Base-by-base conservation (phyloP, 2,888 invertebrate genomes). In the Drosophila pseudotakahashii region DNA sequence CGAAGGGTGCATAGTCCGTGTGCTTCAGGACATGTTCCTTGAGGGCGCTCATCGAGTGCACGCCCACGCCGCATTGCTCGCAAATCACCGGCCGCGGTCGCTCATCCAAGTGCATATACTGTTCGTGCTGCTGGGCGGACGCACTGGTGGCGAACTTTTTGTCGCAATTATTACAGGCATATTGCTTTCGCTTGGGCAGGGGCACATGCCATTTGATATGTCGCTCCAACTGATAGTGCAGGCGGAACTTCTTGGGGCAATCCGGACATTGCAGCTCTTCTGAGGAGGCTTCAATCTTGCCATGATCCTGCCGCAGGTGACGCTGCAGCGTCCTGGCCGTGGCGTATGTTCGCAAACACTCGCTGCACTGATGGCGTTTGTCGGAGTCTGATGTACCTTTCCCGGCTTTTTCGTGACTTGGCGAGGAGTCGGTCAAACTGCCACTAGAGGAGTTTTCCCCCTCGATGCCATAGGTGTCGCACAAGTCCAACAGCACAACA, bases 11-110 rank as follows among this genome's bases (percentile, higher is more conserved):
- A 10, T 92, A 91, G n/a, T 93, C 93, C 14, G 92, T 92, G 70
- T 93, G 93, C 32, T 91, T 92, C 0, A 93, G 89, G 75, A 92
- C 90, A 71, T 93, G 93, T 68, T 92, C 92, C 70, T 93, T 93
- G 2, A 93, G 84, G 4, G 93, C 92, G 6, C 92, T 92, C 67
- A 92, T 91, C 3, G 93, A 92, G 2, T 92, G 91, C 48, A 93
- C 93, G 7, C 92, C 90, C 39, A 92, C 90, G 0, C 93, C 93
- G 75, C 93, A 93, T 67, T 92, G 91, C 68, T 93, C 93, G 69
- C 93, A 93, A 26, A 93, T 92, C 73, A 92, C 93, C 0, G 92
- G 92, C 14, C 92, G 89, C 3, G 86, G 82, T 0, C 88, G 71
- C 32, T 92, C 91, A 11, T 91, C 91, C 34, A 88, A 87, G 44